Percentiles rank a stretch among this genome's conserved stretches.
Evolutionary conservation across 1,140 invertebrate species (phyloP).

Genomic region (Caerostris extrusa): DNA sequence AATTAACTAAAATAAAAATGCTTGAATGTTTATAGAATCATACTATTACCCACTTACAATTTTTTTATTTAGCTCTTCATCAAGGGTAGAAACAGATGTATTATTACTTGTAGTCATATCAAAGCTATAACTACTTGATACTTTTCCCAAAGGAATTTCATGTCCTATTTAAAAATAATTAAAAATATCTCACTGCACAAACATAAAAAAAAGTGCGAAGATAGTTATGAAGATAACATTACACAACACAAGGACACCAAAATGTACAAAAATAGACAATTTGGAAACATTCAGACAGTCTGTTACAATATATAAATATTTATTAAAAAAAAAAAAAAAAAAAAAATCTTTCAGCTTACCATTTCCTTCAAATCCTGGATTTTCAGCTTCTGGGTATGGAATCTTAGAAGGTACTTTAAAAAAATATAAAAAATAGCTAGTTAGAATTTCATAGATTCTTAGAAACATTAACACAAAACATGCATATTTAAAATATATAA

Average conservation of each 20-base stretch:
- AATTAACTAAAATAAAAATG: not conserved
- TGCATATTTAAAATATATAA: no score
- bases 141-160: conserved; percentile 67
- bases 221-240: conserved; percentile 2
- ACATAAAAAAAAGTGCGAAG: conserved; percentile 3
- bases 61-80: conserved; percentile 57
- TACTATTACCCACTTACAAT: conserved; percentile 54
- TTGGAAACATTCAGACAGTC: not conserved
- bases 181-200: conserved; percentile 34
- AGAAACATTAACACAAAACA: no score
- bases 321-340: not conserved
- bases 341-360: conserved; percentile 22
- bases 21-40: not conserved
- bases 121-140: conserved; percentile 57
- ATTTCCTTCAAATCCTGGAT: conserved; percentile 72
- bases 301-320: not conserved
- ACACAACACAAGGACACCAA: not conserved
- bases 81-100: conserved; percentile 56
- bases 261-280: not conserved
- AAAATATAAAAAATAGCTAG: not conserved
- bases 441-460: not conserved
- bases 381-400: conserved; percentile 72
- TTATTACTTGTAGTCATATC: conserved; percentile 63
- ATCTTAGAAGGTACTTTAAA: conserved; percentile 65
- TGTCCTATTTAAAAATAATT: conserved; percentile 64